Evolutionary conservation across 2,797 vertebrate genomes (phyloP), one percentile per base, ranked within the genome.

Genomic region (Chelidonichthys spinosus): DNA sequence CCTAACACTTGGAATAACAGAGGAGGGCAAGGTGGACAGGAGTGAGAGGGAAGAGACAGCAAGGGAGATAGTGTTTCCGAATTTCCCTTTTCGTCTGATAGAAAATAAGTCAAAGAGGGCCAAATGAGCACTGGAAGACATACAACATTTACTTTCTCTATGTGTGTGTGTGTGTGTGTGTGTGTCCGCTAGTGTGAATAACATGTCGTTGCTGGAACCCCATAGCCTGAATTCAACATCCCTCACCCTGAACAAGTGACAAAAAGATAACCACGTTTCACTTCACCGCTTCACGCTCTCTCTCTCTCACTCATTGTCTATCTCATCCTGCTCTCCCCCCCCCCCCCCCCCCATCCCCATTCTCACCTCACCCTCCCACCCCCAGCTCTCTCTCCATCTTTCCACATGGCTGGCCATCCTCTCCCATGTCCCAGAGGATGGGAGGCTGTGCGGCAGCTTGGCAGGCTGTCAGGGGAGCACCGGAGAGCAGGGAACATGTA

Each of bases 211-310:
- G 81, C 67, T 46, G 52, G 76, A 90, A 88, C 81, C 85, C 72
- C 78, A 53, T 80, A 87, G 85, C 84, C 84, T 83, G 84, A 87
- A 90, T 91, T 80, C 87, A 86, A 85, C 90, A 87, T 90, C 90
- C 72, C 79, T 93, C 89, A 92, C 90, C 91, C 89, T 78, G 87
- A 92, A 92, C 92, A 91, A 92, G 89, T 90, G 90, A 93, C 89
- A 92, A 90, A 93, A 92, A 93, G 90, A 93, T 91, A 91, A 92
- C 90, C 90, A 90, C 78, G 92, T 93, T 90, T 92, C 92, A 89
- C 90, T 88, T 90, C 90, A 92, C 79, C 64, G 88, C 90, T 90
- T 92, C 86, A 87, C 77, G 65, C 84, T 85, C 85, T 84, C 83
- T 78, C 79, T 74, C 74, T 74, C 74, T 80, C 61, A 56, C 71